These are phyloP conservation scores for Coleophora deauratella DNA, from an alignment of 2,888 invertebrate genomes.

Conservation along the genomic window DNA sequence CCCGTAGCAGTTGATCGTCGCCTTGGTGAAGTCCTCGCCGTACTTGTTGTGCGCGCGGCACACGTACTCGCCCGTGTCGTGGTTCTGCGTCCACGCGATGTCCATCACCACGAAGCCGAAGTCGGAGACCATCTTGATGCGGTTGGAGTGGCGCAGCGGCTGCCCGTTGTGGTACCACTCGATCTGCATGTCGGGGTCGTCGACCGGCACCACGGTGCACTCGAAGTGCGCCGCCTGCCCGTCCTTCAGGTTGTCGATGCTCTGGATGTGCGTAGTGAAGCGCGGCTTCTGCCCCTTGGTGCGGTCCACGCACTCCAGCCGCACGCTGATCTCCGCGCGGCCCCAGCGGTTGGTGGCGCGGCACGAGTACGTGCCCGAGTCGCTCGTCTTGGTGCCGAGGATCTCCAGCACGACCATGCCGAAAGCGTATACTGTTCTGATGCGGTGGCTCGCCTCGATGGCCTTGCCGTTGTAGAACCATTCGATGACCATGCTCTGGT, in stretches of 20 bases:
- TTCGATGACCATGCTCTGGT: constrained; percentile 94
- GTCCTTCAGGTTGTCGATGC: constrained; percentile 88
- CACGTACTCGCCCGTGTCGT: constrained; percentile 94
- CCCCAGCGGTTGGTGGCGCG: constrained; percentile 93
- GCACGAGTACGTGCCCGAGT: constrained; percentile 92
- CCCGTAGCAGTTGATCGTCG: constrained; percentile 88
- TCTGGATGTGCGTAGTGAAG: constrained; percentile 91
- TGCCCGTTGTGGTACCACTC: constrained; percentile 98
- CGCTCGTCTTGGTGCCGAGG: constrained; percentile 92
- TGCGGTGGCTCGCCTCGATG: constrained; percentile 90
- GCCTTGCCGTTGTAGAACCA: constrained; percentile 97
- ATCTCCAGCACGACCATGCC: constrained; percentile 98
- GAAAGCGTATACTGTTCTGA: constrained; percentile 95
- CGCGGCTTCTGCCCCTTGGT: constrained; percentile 89
- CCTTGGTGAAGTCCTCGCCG: constrained; percentile 90
- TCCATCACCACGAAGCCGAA: constrained; percentile 97
- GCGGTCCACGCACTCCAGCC: constrained; percentile 87
- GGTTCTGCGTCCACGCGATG: constrained; percentile 93
- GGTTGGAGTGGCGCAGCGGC: constrained; percentile 89
- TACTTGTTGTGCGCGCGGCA: constrained; percentile 94
- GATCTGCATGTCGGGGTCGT: constrained; percentile 93
- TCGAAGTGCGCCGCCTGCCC: constrained; percentile 97
- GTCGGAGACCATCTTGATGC: constrained; percentile 95
- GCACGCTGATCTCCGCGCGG: constrained; percentile 88
- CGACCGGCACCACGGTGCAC: constrained; percentile 93